A percentile compares a stretch with the other conserved stretches of the same genome.
phyloP scores from a whole-genome alignment of 30 jellyfish, hydroid and myxozoan species.

The Haliclystus octoradiatus region DNA sequence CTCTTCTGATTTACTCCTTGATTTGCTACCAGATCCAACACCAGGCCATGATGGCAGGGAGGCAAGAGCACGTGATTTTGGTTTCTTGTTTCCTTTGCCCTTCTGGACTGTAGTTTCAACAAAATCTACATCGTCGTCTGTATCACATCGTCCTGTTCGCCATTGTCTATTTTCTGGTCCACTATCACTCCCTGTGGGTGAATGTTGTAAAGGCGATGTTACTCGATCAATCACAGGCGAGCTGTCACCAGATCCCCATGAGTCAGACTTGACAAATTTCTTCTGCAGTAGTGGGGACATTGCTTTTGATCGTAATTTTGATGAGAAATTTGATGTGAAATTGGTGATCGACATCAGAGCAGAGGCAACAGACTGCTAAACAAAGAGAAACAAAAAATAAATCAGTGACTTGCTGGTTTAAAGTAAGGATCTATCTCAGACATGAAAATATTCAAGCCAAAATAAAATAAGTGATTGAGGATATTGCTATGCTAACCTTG shows the following conservation, averaged over 20 bases:
- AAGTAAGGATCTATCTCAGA: too few species aligned
- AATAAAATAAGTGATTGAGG: too few species aligned
- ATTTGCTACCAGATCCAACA: not conserved
- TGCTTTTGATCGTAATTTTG: slow-evolving; percentile 68
- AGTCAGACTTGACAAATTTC: slow-evolving; percentile 36
- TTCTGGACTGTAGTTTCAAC: slow-evolving; percentile 25
- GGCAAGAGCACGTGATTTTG: slow-evolving; percentile 1
- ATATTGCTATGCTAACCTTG: too few species aligned
- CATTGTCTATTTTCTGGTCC: slow-evolving; percentile 6
- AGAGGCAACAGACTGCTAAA: slow-evolving; percentile 59
- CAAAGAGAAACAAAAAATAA: not conserved
- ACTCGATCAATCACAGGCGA: slow-evolving; percentile 4
- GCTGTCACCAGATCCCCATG: slow-evolving; percentile 4
- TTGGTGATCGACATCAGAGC: slow-evolving; percentile 70
- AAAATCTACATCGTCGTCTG: slow-evolving; percentile 40
- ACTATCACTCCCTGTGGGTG: not conserved
- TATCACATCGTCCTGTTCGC: slow-evolving; percentile 33
- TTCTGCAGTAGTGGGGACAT: slow-evolving; percentile 82
- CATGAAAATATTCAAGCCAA: too few species aligned
- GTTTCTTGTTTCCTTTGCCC: slow-evolving; percentile 51
- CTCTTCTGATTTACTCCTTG: slow-evolving; percentile 17
- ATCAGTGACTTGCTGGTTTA: slow-evolving; percentile 9
- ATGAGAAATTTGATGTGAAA: slow-evolving; percentile 65
- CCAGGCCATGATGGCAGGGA: slow-evolving; percentile 10
- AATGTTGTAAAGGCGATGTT: slow-evolving; percentile 22